These are phyloP conservation scores for Laupala kohalensis DNA, from an alignment of 1,140 invertebrate genomes.

Conservation along the genomic window DNA sequence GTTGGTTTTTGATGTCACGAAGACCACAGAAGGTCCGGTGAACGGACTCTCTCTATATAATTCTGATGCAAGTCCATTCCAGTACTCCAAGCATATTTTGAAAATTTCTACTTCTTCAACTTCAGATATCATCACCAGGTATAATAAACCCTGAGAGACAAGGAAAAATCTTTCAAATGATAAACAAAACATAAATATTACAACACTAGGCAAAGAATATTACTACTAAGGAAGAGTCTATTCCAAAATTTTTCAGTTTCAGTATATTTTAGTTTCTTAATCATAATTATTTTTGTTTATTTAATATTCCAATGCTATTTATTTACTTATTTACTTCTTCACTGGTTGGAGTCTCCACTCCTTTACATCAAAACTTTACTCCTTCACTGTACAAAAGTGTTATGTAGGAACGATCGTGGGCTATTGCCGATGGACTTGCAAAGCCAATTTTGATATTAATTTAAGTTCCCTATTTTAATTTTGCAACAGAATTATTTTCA, in stretches of 20 bases:
- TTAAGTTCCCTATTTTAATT: no score
- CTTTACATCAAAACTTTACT: no score
- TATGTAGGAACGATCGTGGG: no score
- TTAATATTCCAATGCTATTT: no score
- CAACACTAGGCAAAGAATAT: no score
- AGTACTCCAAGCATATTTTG: constrained; percentile 99
- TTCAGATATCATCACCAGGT: constrained; percentile 93
- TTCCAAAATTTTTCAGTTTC: not conserved
- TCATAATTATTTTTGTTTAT: no score
- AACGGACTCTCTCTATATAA: constrained; percentile 70
- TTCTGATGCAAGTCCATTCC: constrained; percentile 86
- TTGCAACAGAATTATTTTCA: no score
- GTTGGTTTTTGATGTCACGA: constrained; percentile 27
- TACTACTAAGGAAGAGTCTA: not conserved
- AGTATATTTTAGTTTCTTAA: not conserved
- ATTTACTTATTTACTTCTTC: no score
- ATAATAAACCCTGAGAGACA: constrained; percentile 60
- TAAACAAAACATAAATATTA: not conserved
- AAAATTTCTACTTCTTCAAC: constrained; percentile 99
- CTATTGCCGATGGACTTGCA: no score
- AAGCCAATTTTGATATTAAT: no score
- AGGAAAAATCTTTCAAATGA: not conserved
- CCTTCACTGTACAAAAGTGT: no score
- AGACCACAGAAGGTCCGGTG: constrained; percentile 26
- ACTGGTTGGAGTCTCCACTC: no score